A percentile compares a stretch with the other conserved stretches of the same genome.
Evolutionary conservation across 2,113 vertebrate species (phyloP).

Genomic region (Pomatorhinus ruficollis): DNA sequence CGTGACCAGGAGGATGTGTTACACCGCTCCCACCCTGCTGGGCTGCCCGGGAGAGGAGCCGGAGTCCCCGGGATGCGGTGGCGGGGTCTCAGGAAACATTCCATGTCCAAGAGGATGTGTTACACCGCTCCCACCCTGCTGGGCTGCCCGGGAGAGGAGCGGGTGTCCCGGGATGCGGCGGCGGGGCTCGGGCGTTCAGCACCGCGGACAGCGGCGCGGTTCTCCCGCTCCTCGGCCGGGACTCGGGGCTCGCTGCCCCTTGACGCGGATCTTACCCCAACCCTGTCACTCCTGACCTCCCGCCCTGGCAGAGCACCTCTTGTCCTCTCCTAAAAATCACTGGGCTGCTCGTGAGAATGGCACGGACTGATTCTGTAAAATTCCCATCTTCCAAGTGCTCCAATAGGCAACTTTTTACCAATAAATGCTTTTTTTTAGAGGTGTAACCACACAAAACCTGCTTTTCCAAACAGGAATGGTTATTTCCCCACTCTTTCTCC

Average conservation of each 20-base stretch:
- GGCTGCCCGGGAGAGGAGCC: not conserved
- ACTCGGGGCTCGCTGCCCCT: accelerated
- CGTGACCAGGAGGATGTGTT: not conserved
- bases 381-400: accelerated
- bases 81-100: accelerated
- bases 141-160: not conserved
- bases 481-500: not conserved
- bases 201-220: not conserved
- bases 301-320: accelerated
- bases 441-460: accelerated
- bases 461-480: not conserved
- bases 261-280: accelerated
- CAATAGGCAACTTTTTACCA: accelerated
- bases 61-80: not conserved
- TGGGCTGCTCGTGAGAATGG: not conserved
- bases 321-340: not conserved
- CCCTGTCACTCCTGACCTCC: not conserved
- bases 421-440: not conserved
- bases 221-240: not conserved
- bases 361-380: accelerated
- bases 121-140: not conserved
- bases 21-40: not conserved
- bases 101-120: not conserved
- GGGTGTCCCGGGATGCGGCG: not conserved
- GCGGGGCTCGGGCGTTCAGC: not conserved